A percentile compares a stretch with the other conserved stretches of the same genome.
Evolutionary conservation across 1,140 invertebrate genomes (phyloP).

Genomic region (Danaus melanippus): DNA sequence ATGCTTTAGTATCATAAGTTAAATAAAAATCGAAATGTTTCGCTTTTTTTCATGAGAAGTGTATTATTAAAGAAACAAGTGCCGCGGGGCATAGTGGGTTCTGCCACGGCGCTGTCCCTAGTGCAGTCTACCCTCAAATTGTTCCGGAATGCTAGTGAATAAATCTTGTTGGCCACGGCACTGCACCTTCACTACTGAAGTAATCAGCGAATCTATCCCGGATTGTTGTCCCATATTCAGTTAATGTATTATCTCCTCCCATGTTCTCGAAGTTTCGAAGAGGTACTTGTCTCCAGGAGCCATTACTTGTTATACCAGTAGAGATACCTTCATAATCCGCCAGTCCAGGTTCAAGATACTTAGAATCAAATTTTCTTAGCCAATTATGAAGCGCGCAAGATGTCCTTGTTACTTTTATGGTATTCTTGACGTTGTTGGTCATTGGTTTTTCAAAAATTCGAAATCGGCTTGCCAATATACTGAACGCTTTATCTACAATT

Average conservation of each 20-base stretch:
- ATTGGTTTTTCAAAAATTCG: slow-evolving; percentile 8
- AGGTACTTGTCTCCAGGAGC: too few species aligned
- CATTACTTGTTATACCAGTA: slow-evolving; percentile 12
- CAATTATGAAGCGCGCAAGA: too few species aligned
- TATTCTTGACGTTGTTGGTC: slow-evolving; percentile 4
- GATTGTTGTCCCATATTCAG: slow-evolving; percentile 6
- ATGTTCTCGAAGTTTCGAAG: neutral
- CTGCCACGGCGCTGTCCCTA: neutral
- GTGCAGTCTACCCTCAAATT: too few species aligned
- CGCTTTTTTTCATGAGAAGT: slow-evolving; percentile 1
- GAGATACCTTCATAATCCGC: slow-evolving; percentile 9
- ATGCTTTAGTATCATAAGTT: too few species aligned
- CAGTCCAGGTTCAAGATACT: slow-evolving; percentile 9
- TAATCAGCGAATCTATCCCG: too few species aligned
- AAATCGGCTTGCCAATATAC: slow-evolving; percentile 6
- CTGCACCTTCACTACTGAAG: too few species aligned
- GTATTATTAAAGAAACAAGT: neutral
- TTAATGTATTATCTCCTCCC: slow-evolving; percentile 4
- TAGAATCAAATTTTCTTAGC: slow-evolving; percentile 7
- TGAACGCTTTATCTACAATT: slow-evolving; percentile 2
- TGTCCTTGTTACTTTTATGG: slow-evolving; percentile 7
- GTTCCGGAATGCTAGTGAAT: too few species aligned
- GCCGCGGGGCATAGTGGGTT: slow-evolving; percentile 1
- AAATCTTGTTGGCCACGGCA: too few species aligned
- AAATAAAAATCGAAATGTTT: too few species aligned